Evolutionary conservation across 2,113 vertebrate species (phyloP).

Genomic region (Cyphomyrus plagiostoma): DNA sequence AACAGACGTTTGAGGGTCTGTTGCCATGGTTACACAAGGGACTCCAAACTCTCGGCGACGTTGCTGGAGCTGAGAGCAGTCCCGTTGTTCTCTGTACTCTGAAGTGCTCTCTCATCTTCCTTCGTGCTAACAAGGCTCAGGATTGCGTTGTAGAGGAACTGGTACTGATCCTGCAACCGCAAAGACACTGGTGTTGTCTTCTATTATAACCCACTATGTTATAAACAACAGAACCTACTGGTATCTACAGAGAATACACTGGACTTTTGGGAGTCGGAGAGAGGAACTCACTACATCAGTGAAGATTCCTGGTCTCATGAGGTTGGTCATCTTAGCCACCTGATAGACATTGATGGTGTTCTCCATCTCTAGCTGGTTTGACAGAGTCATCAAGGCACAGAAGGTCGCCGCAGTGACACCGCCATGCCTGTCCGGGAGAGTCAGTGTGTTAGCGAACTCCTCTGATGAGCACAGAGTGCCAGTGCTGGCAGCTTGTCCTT

Average conservation of each 20-base stretch:
- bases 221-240: background rate
- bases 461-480: background rate
- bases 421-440: constrained; percentile 46
- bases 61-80: constrained; percentile 69
- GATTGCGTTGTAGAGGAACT: constrained; percentile 88
- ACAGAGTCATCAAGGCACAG: constrained; percentile 79
- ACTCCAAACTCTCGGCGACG: constrained; percentile 86
- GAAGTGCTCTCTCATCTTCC: constrained; percentile 81
- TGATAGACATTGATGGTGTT: constrained; percentile 84
- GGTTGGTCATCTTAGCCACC: constrained; percentile 86
- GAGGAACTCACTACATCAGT: constrained; percentile 79
- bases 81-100: constrained; percentile 83
- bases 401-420: constrained; percentile 55
- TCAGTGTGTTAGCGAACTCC: background rate
- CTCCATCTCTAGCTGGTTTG: constrained; percentile 82
- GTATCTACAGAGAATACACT: background rate
- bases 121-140: constrained; percentile 88
- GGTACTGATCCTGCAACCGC: constrained; percentile 80
- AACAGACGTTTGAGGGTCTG: background rate
- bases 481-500: background rate
- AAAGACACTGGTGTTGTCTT: background rate
- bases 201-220: background rate
- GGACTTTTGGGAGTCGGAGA: background rate
- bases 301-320: constrained; percentile 92
- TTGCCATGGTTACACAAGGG: constrained; percentile 66